Base-by-base conservation (phyloP, 2,888 invertebrate species). In the Drosophila longiperda region DNA sequence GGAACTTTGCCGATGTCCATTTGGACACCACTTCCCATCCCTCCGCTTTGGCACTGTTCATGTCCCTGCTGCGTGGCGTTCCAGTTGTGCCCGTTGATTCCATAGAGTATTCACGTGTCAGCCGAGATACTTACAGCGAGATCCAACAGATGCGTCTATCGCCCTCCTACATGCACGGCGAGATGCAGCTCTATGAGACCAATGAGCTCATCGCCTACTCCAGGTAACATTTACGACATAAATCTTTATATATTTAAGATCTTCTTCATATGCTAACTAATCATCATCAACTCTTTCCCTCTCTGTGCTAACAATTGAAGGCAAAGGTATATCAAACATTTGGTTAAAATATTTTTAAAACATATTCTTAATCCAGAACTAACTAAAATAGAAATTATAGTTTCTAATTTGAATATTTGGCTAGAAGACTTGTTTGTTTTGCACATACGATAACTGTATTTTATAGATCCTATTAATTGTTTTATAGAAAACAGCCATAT, bases 41-140 rank as follows among this genome's bases (percentile, higher is more conserved):
- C 59, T 91, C 93, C 0, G 94, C 95, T 59, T 77, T 94, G 40
- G 95, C 96, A 29, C 94, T 96, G 89, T 94, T 98, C 88, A 94
- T 96, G 54, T 93, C 97, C 91, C 93, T 98, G 65, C 93, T 99
- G 75, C 97, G 97, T 0, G 98, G 98, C 52, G 95, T 96, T 7
- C 96, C 97, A 0, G 94, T 97, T 12, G 89, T 92, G 0, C 94
- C 95, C 66, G 89, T 94, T 0, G 76, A 82, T 32, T 82, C 83
- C 3, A 57, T 80, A 7, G 76, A 68, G 3, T 87, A 88, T 50
- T 64, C 70, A 0, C 85, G 90, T 48, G 75, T 91, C 12, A 82
- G 74, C 4, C 50, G 66, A 33, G 36, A 60, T 15, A 87, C 82
- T 2, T 90, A 87, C 64, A 77, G 82, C 42, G 87, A 92, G 50